A percentile compares a stretch with the other conserved stretches of the same genome.
Conservation (phyloP, 2,888 invertebrate genomes). For the Lycocerus yunnanus region DNA sequence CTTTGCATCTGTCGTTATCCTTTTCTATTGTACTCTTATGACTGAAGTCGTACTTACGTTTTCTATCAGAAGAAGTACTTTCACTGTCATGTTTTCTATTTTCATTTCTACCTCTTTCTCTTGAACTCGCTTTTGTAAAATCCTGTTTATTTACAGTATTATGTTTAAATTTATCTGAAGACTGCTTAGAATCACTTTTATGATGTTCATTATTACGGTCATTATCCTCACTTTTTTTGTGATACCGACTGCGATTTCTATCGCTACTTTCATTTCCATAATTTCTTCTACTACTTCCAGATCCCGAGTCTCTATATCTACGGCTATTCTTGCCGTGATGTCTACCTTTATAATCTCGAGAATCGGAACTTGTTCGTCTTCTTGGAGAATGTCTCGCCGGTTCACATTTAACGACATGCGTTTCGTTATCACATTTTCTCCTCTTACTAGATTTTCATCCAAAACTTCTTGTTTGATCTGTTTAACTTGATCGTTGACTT, state of each 20-base stretch:
- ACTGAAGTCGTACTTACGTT: background rate
- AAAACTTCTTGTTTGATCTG: background rate
- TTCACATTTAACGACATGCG: background rate
- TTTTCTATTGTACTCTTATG: background rate
- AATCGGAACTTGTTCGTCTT: background rate
- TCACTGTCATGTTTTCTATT: background rate
- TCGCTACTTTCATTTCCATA: background rate
- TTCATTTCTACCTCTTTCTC: background rate
- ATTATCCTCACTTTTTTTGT: background rate
- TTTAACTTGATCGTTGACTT: background rate
- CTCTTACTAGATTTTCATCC: background rate
- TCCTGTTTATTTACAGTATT: background rate
- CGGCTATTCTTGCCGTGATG: background rate
- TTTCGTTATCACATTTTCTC: background rate
- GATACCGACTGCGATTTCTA: background rate
- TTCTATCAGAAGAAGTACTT: background rate
- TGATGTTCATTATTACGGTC: background rate
- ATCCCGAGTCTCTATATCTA: background rate
- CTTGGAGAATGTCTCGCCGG: background rate
- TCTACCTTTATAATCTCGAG: background rate
- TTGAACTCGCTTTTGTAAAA: background rate
- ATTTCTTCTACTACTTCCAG: background rate
- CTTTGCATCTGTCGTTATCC: background rate
- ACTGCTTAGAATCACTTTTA: no score
- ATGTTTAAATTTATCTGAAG: background rate